phyloP scores from a whole-genome alignment of 2,888 invertebrate species.

The Phyllotreta striolata region DNA sequence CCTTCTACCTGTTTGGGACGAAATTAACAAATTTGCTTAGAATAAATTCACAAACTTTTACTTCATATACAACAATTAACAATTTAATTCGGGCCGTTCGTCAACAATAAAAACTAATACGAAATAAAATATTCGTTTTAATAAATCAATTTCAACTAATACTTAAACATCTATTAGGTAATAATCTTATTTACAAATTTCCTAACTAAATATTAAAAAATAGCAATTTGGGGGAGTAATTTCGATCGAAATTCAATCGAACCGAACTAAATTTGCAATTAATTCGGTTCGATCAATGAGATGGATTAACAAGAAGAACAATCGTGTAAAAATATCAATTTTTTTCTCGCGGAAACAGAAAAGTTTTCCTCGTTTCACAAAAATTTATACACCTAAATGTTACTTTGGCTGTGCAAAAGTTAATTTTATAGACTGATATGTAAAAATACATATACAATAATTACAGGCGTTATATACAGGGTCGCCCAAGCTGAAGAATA shows the following conservation, averaged over 20 bases:
- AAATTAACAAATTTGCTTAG: too few relatives aligned
- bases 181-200: conserved; percentile 52
- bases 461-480: conserved; percentile 44
- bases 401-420: conserved; percentile 51
- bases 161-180: conserved; percentile 31
- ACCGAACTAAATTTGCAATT: conserved; percentile 27
- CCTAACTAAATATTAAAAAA: conserved; percentile 52
- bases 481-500: conserved; percentile 2
- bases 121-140: conserved; percentile 33
- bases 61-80: too few relatives aligned
- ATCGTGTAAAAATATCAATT: conserved; percentile 34
- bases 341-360: conserved; percentile 18
- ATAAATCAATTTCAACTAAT: conserved; percentile 33
- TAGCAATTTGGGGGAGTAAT: conserved; percentile 39
- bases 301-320: conserved; percentile 41
- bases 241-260: conserved; percentile 27
- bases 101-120: conserved; percentile 7
- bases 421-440: conserved; percentile 51
- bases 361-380: neutral
- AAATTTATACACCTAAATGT: conserved; percentile 23
- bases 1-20: too few relatives aligned
- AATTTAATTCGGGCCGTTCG: too few relatives aligned
- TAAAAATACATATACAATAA: conserved; percentile 55
- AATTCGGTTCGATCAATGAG: neutral
- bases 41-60: too few relatives aligned